Evolutionary conservation across 2,888 invertebrate genomes (phyloP).

Genomic region (Heliconius aoede): DNA sequence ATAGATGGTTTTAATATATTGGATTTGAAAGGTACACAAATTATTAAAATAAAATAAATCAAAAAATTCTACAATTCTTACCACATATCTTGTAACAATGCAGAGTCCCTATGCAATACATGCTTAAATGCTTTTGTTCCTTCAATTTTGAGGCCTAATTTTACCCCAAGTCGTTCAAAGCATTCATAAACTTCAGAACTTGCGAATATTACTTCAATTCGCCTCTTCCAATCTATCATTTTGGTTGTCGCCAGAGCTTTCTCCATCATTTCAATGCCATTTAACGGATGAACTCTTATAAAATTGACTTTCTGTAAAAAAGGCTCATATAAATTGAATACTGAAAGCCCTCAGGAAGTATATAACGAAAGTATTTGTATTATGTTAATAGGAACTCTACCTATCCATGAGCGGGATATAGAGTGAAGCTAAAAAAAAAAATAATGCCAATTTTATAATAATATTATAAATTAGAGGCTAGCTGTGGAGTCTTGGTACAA

Average conservation of each 20-base stretch:
- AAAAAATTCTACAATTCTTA: conserved; percentile 21
- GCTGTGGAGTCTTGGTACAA: too few species aligned
- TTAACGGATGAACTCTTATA: conserved; percentile 48
- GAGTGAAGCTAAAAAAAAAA: neutral
- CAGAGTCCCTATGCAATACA: conserved; percentile 42
- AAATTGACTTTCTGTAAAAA: neutral
- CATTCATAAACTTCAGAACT: conserved; percentile 43
- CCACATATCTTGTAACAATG: conserved; percentile 41
- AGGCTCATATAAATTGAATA: neutral
- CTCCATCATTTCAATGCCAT: conserved; percentile 47
- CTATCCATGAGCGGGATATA: too few species aligned
- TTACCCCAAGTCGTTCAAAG: conserved; percentile 42
- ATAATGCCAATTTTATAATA: neutral
- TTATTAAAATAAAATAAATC: too few species aligned
- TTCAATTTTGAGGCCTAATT: conserved; percentile 42
- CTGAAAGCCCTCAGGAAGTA: too few species aligned
- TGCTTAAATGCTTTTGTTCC: conserved; percentile 42
- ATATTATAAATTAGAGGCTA: too few species aligned
- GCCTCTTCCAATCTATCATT: conserved; percentile 49
- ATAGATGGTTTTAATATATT: neutral
- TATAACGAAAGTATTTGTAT: too few species aligned
- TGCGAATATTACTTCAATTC: conserved; percentile 45
- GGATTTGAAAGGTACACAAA: neutral
- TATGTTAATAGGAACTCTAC: too few species aligned
- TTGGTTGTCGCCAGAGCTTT: conserved; percentile 49